A percentile compares a stretch with the other conserved stretches of the same genome.
These are phyloP conservation scores for Hydrozoanthus gracilis DNA, from an alignment of 92 coral and sea anemone species.

Conservation along the genomic window DNA sequence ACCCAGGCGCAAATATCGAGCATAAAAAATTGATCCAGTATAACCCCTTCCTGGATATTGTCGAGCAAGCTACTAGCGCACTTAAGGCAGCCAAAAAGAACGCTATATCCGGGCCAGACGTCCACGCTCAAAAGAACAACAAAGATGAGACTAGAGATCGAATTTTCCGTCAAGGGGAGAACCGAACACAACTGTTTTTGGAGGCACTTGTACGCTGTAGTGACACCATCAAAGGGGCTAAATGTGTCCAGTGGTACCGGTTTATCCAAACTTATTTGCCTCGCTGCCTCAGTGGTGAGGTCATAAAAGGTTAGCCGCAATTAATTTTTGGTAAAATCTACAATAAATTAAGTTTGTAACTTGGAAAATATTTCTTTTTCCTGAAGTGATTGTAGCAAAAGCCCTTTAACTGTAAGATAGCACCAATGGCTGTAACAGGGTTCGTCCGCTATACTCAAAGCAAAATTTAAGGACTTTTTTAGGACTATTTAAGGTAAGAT, in stretches of 20 bases:
- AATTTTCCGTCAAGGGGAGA: too few relatives aligned
- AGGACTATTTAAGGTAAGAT: too few relatives aligned
- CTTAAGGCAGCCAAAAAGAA: not conserved
- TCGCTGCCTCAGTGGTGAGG: not conserved
- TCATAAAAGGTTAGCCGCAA: not conserved
- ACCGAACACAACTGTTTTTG: too few relatives aligned
- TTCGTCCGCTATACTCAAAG: too few relatives aligned
- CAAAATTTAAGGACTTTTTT: too few relatives aligned
- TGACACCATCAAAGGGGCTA: not conserved
- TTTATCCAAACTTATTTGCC: not conserved
- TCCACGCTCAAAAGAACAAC: not conserved
- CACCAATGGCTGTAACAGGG: too few relatives aligned
- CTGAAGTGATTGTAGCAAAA: too few relatives aligned
- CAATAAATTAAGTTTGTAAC: too few relatives aligned
- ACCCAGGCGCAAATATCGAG: not conserved
- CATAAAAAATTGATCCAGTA: not conserved
- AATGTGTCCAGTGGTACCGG: not conserved
- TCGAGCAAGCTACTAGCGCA: not conserved
- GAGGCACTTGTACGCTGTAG: too few relatives aligned
- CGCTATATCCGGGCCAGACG: not conserved
- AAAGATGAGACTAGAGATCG: not conserved
- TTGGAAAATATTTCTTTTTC: too few relatives aligned
- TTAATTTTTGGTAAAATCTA: too few relatives aligned
- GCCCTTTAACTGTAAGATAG: too few relatives aligned
- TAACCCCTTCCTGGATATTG: not conserved